Conservation (phyloP, 1,140 invertebrate species). For the Contarinia nasturtii region DNA sequence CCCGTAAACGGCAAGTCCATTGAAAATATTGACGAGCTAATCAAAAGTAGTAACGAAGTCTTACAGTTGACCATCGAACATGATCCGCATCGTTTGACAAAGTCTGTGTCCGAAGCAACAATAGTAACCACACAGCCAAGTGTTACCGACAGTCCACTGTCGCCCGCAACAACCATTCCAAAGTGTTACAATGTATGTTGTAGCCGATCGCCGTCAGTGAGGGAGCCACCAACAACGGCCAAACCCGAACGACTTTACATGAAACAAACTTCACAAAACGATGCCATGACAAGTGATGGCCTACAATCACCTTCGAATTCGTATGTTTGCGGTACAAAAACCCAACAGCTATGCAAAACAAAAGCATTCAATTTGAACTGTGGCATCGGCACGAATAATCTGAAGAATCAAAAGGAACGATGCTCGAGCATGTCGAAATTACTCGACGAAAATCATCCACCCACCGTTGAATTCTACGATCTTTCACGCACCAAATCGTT, state of each 20-base stretch:
- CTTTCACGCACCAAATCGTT: constrained; percentile 73
- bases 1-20: constrained; percentile 56
- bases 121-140: not conserved
- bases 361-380: constrained; percentile 21
- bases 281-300: too few relatives aligned
- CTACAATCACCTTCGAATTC: too few relatives aligned
- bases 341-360: constrained; percentile 30
- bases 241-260: too few relatives aligned
- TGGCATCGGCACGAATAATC: constrained; percentile 1
- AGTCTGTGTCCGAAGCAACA: constrained; percentile 13
- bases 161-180: not conserved
- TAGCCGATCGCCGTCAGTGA: too few relatives aligned
- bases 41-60: constrained; percentile 49
- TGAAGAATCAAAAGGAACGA: constrained; percentile 46
- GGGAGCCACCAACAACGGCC: too few relatives aligned
- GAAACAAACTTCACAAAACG: too few relatives aligned
- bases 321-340: constrained; percentile 31
- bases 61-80: constrained; percentile 69
- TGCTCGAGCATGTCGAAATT: constrained; percentile 71
- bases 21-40: constrained; percentile 55
- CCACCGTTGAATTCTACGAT: constrained; percentile 33
- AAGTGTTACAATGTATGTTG: not conserved
- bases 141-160: too few relatives aligned
- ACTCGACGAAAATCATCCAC: constrained; percentile 36
- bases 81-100: constrained; percentile 52